phyloP scores from a whole-genome alignment of 2,797 vertebrate species.

The Cossypha niveicapilla region DNA sequence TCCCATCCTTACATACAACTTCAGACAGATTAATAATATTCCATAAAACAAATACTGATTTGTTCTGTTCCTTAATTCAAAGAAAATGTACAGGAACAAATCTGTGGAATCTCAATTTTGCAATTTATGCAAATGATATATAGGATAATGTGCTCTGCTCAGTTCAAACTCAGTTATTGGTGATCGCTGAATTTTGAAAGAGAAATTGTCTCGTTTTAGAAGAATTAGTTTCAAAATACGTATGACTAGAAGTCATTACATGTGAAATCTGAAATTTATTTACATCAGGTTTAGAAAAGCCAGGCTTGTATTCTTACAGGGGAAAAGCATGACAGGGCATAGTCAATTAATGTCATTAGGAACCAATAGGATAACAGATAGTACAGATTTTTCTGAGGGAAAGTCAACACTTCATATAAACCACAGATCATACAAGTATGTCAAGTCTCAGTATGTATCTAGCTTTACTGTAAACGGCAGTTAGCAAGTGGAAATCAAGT shows the following conservation, averaged over 20 bases:
- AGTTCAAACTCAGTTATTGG: not conserved
- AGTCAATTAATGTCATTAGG: not conserved
- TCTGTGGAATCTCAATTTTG: not conserved
- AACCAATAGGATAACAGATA: not conserved
- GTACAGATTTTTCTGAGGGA: not conserved
- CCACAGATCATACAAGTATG: not conserved
- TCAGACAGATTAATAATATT: not conserved
- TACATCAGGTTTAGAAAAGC: not conserved
- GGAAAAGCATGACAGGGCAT: not conserved
- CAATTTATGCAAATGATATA: not conserved
- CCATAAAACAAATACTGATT: not conserved
- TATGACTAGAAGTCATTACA: not conserved
- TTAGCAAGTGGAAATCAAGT: not conserved
- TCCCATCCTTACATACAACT: not conserved
- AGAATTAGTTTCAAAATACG: not conserved
- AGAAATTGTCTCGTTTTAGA: not conserved
- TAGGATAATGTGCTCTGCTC: not conserved
- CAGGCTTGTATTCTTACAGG: not conserved
- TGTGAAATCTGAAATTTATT: not conserved
- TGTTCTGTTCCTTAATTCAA: not conserved
- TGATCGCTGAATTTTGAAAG: not conserved
- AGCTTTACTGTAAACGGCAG: not conserved
- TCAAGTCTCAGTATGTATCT: not conserved
- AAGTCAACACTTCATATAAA: not conserved
- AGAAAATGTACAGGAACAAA: not conserved